These are phyloP conservation scores for Strix uralensis DNA, from an alignment of 2,113 vertebrate species.

Conservation along the genomic window DNA sequence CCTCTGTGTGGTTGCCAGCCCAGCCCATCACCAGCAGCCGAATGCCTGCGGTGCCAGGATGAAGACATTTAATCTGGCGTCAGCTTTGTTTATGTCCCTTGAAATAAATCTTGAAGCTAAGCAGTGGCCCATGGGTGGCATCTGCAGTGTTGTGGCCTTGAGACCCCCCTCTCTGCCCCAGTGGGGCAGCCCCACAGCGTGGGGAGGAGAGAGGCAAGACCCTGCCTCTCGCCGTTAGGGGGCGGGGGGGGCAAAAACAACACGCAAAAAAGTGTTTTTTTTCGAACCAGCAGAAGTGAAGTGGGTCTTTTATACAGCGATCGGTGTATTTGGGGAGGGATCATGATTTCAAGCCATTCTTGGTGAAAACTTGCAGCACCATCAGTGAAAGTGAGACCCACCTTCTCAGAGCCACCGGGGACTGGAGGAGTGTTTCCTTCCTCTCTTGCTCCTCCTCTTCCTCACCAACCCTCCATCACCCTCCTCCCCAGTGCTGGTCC, in stretches of 20 bases:
- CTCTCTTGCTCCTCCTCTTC: background rate
- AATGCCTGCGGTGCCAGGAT: background rate
- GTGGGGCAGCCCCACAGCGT: background rate
- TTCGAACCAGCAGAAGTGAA: background rate
- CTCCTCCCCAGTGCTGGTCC: background rate
- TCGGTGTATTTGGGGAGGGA: background rate
- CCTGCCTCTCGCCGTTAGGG: background rate
- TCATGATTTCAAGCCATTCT: background rate
- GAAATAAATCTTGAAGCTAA: background rate
- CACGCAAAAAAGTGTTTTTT: fast-evolving
- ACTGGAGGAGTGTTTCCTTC: background rate
- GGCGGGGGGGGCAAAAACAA: background rate
- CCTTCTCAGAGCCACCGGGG: background rate
- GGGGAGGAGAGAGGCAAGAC: background rate
- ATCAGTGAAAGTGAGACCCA: fast-evolving
- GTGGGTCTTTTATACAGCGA: background rate
- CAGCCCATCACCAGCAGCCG: background rate
- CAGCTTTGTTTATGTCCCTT: background rate
- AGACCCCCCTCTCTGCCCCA: background rate
- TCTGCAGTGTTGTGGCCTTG: background rate
- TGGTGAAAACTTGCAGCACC: background rate
- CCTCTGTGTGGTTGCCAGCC: background rate
- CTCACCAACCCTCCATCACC: background rate
- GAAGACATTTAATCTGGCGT: background rate
- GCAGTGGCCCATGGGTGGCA: background rate